Percentiles rank a stretch among this genome's conserved stretches.
Conservation (phyloP, 1,140 invertebrate species). For the Teleopsis dalmanni region DNA sequence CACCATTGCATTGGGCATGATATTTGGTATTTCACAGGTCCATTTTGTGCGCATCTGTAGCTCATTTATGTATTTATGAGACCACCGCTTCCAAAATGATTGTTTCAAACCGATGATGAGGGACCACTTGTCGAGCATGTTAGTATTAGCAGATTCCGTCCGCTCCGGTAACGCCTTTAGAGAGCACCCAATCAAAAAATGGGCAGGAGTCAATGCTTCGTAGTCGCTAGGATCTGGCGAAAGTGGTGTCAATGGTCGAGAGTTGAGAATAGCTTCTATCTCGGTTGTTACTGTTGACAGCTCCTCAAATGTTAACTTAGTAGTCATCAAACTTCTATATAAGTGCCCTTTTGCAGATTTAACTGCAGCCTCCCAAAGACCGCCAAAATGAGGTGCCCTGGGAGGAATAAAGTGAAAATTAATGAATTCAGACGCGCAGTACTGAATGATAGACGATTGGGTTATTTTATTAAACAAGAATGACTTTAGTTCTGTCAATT, state of each 20-base stretch:
- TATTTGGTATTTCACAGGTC: too few species aligned
- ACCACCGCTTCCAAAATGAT: too few species aligned
- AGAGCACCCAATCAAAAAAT: too few species aligned
- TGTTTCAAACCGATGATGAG: too few species aligned
- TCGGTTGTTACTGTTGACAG: conserved; percentile 16
- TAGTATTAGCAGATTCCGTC: too few species aligned
- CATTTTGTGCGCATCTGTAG: too few species aligned
- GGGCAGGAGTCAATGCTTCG: conserved; percentile 27
- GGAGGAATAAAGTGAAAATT: conserved; percentile 24
- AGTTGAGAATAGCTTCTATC: conserved; percentile 27
- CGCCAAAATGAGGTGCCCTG: conserved; percentile 22
- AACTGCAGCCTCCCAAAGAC: conserved; percentile 19
- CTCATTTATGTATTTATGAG: too few species aligned
- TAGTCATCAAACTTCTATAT: conserved; percentile 12
- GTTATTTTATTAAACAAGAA: neutral
- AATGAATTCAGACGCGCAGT: conserved; percentile 15
- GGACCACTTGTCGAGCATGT: too few species aligned
- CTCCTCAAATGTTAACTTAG: conserved; percentile 18
- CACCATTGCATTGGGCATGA: too few species aligned
- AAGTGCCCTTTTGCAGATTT: conserved; percentile 28
- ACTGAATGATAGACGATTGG: neutral
- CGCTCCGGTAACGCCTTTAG: too few species aligned
- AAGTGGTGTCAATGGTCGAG: conserved; percentile 19
- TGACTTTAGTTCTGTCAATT: conserved; percentile 10
- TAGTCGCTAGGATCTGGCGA: conserved; percentile 24